Base-by-base conservation (phyloP, 2,113 vertebrate species). In the Plecturocebus donacophilus region DNA sequence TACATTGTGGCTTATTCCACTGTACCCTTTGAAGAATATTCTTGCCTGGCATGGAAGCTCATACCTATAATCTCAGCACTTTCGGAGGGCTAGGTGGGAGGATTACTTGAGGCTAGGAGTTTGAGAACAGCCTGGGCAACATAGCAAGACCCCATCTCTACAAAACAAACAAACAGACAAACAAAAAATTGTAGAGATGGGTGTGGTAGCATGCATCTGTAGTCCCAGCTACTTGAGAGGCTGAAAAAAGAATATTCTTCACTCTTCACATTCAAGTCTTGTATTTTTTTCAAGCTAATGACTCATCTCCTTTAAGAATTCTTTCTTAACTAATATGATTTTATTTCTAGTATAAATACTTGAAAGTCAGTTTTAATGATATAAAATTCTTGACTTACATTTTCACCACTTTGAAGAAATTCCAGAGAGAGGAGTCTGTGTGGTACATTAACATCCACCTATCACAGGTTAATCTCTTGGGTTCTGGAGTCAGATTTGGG, bases 341-440 rank as follows among this genome's bases (percentile, higher is more conserved):
- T 10, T 83, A n/a, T n/a, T 52, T 52, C 56, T 79, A 38, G 19
- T 16, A 73, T 38, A 79, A 87, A 93, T 84, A 54, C 35, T n/a
- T 40, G 17, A 94, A 87, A 70, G 32, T 94, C 87, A 83, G 45
- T 77, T 96, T 90, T 89, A 71, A 14, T 81, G 21, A 23, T 92
- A 77, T 82, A 82, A 95, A 77, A 70, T 61, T 87, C 30, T 70
- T 92, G 71, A 42, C 27, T 92, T 45, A 81, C 25, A 21, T 68
- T 90, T 73, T 6, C 30, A 89, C 45, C 71, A 32, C 32, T 87
- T 66, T 94, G 84, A 91, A 96, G 92, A 96, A 54, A n/a, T 84
- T 93, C 27, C 30, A 83, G 58, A 91, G 25, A 80, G 54, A 71
- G 45, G 14, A 87, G 11, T 45, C 17, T 35, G 49, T 40, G 30